These are phyloP conservation scores for Palythoa heliodiscus DNA, from an alignment of 92 coral and sea anemone species.

Conservation along the genomic window DNA sequence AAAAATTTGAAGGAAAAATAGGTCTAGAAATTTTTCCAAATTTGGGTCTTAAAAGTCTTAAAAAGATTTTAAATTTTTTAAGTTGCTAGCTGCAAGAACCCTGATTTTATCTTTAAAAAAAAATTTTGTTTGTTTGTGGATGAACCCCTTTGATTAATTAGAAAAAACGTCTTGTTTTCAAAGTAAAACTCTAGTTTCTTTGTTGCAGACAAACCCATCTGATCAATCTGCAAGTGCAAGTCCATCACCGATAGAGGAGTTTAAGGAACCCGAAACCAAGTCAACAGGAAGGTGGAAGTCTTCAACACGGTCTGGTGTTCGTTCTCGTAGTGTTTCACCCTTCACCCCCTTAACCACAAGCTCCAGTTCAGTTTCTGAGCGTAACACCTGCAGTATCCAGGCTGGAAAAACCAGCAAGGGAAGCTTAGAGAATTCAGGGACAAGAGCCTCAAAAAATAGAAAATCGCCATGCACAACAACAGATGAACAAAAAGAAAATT, in stretches of 20 bases:
- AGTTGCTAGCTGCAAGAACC: too few relatives aligned
- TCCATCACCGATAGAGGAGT: constrained; percentile 89
- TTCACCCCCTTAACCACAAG: constrained; percentile 18
- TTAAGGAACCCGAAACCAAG: constrained; percentile 85
- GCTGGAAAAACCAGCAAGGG: constrained; percentile 33
- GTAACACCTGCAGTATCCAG: constrained; percentile 1
- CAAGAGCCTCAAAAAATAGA: constrained; percentile 15
- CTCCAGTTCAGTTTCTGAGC: constrained; percentile 22
- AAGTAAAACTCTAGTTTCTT: not conserved
- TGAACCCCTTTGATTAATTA: too few relatives aligned
- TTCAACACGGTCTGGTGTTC: constrained; percentile 60
- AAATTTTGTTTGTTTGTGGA: too few relatives aligned
- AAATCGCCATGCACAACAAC: constrained; percentile 22
- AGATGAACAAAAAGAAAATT: constrained; percentile 26
- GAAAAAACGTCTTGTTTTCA: too few relatives aligned
- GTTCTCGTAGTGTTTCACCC: constrained; percentile 72
- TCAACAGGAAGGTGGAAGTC: constrained; percentile 60
- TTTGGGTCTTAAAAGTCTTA: too few relatives aligned
- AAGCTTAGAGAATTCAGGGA: constrained; percentile 1
- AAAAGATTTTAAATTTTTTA: too few relatives aligned
- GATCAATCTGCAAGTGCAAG: constrained; percentile 88
- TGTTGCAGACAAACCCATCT: constrained; percentile 64
- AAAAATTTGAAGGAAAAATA: too few relatives aligned
- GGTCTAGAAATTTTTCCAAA: too few relatives aligned
- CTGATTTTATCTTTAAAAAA: too few relatives aligned